Base-by-base conservation (phyloP, 2,888 invertebrate species). In the Crocallis elinguaria region DNA sequence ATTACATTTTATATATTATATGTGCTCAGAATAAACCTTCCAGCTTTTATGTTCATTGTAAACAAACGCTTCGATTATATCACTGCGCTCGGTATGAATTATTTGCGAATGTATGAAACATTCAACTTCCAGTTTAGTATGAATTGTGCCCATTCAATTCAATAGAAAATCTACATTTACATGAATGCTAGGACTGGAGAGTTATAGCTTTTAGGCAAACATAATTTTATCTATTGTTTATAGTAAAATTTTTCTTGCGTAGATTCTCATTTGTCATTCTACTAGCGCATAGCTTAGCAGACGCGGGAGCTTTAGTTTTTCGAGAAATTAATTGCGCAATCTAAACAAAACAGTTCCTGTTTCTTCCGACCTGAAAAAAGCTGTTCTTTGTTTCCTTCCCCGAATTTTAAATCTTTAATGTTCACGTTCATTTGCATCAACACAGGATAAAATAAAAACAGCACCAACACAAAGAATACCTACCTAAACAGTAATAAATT, bases 381-480 rank as follows among this genome's bases (percentile, higher is more conserved):
- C n/a, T n/a, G n/a, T 14, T 25, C 25, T 25, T 25, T 9, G n/a
- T 14, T 32, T 14, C 4, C 14, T 32, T 19, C 19, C 9, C 16
- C 19, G 13, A 13, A 37, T 1, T 13, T 14, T 7, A 29, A 37
- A 16, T 11, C n/a, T n/a, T n/a, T n/a, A n/a, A 3, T 19, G 3
- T 11, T 6, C 17, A 30, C 12, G 11, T 36, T 45, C 36, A 25
- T 27, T 25, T 36, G 16, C 16, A 14, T 43, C n/a, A 19, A 35
- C 5, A 19, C 17, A 11, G 11, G 35, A 16, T 39, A 19, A 35
- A 41, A 7, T 29, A 14, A 39, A 44, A 27, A 52, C 46, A 52
- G 59, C 52, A 60, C 56, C 59, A 49, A 60, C 56, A 17, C 52
- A 50, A 45, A 35, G 29, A 30, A 23, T 27, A 37, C 45, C 6